Base-by-base conservation (phyloP, 2,888 invertebrate genomes). In the Lepidonotus clava region DNA sequence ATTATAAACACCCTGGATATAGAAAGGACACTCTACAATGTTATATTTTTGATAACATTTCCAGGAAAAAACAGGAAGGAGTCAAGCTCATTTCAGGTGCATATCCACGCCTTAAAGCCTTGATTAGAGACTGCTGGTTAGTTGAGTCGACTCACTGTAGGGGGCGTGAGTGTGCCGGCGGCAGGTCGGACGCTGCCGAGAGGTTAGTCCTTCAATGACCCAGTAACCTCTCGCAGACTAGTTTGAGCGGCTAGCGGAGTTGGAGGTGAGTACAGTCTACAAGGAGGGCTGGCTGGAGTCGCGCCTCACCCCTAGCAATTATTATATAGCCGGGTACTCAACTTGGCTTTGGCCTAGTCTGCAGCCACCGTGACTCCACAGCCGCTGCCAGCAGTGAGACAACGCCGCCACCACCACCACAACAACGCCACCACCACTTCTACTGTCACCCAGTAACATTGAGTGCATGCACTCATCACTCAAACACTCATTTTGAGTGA, bases 291-390 rank as follows among this genome's bases (percentile, higher is more conserved):
- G n/a, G n/a, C n/a, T n/a, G n/a, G n/a, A n/a, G 61, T 18, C 4
- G n/a, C 61, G 53, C 32, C 61, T 61, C 61, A 61, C 61, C 61
- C 61, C 61, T 61, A 61, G 61, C 61, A 61, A 61, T 61, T 61
- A 61, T 61, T 61, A 61, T 24, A 61, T 61, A 61, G 61, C 61
- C 61, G 61, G 28, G 28, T 5, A n/a, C n/a, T n/a, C n/a, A n/a
- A n/a, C n/a, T n/a, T n/a, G n/a, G n/a, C n/a, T n/a, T n/a, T n/a
- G 24, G 61, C 28, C 4, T 11, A 14, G 28, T 11, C 61, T 28
- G 61, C 5, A 53, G 53, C 4, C 2, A 11, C 53, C 18, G 53
- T 18, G n/a, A 18, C 53, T 18, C 46, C 18, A 46, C 8, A 11
- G 46, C 46, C 46, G 46, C 46, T 46, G 18, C 46, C 18, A 6